Evolutionary conservation across 2,113 vertebrate genomes (phyloP), one percentile per base, ranked within the genome.

Genomic region (Neolamprologus modestus): DNA sequence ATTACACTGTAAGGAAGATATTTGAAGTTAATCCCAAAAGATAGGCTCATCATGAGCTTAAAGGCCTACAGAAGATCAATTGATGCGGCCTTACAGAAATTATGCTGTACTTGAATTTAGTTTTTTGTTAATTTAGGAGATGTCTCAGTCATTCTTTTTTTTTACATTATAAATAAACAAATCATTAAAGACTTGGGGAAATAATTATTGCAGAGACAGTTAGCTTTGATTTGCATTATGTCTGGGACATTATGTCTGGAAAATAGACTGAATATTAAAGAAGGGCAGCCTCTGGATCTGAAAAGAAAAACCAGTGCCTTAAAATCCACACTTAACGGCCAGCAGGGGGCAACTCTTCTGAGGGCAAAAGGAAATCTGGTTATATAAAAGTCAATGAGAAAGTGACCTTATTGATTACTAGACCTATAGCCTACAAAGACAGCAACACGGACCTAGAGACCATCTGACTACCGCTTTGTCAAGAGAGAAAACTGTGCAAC

Each of bases 1-100:
- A 95, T 95, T 95, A 93, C 93, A 86, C 90, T 92, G 81, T 87
- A 85, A 90, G 87, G 90, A 93, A 91, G 93, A 96, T 92, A 94
- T 94, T 91, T 88, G 57, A 92, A 89, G 86, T 90, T 93, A 87
- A 95, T 95, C 93, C 93, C 91, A 81, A 85, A 93, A 93, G 91
- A 94, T 92, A 88, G 90, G 87, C 90, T 94, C 90, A 94, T 95
- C 88, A 91, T 90, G 93, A 85, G 91, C 92, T 94, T 92, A 95
- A 92, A 87, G 84, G 92, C 85, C 91, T 93, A 90, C 63, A 68
- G 54, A 33, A 86, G 91, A 91, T 90, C 82, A 92, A 90, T 73
- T 53, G 86, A 94, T 92, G 90, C 85, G 82, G 91, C 91, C 68
- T 73, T 66, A 83, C 80, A 89, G 89, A 86, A 91, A 90, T 90